These are phyloP conservation scores for Cecidostiba fungosa DNA, from an alignment of 2,888 invertebrate genomes.

Conservation along the genomic window DNA sequence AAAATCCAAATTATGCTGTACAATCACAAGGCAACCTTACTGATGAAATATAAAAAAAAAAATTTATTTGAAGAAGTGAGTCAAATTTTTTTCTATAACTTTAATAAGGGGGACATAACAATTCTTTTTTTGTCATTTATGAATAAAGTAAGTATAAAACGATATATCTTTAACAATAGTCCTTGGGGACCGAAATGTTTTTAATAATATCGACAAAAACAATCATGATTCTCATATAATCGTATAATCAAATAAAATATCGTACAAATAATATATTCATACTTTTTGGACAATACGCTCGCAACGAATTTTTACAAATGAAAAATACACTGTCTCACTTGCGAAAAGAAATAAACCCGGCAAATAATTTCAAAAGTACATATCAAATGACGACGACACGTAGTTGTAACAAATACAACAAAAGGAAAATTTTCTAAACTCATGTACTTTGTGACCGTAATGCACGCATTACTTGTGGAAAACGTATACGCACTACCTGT, in stretches of 20 bases:
- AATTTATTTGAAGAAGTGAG: slow-evolving; percentile 70
- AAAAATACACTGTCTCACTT: slow-evolving; percentile 62
- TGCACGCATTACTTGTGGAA: slow-evolving; percentile 21
- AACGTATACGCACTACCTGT: slow-evolving; percentile 38
- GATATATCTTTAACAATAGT: slow-evolving; percentile 76
- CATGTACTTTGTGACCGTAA: slow-evolving; percentile 42
- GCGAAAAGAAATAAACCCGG: slow-evolving; percentile 61
- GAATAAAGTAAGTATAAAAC: slow-evolving; percentile 78
- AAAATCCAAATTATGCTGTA: slow-evolving; percentile 58
- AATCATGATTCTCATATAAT: slow-evolving; percentile 49
- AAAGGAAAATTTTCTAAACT: slow-evolving; percentile 33
- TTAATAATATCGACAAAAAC: slow-evolving; percentile 39
- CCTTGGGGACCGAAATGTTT: slow-evolving; percentile 41
- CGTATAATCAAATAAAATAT: slow-evolving; percentile 70
- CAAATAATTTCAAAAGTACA: slow-evolving; percentile 77
- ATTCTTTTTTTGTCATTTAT: slow-evolving; percentile 69
- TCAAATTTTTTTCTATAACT: slow-evolving; percentile 32
- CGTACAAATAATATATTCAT: slow-evolving; percentile 78
- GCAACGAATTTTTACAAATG: slow-evolving; percentile 42
- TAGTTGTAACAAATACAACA: slow-evolving; percentile 33
- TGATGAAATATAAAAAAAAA: slow-evolving; percentile 67
- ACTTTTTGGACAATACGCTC: slow-evolving; percentile 77
- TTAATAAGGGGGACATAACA: slow-evolving; percentile 74
- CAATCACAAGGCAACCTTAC: slow-evolving; percentile 68
- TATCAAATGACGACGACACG: slow-evolving; percentile 68